Conservation (phyloP, 2,888 invertebrate species). For the Harpalus rufipes region DNA sequence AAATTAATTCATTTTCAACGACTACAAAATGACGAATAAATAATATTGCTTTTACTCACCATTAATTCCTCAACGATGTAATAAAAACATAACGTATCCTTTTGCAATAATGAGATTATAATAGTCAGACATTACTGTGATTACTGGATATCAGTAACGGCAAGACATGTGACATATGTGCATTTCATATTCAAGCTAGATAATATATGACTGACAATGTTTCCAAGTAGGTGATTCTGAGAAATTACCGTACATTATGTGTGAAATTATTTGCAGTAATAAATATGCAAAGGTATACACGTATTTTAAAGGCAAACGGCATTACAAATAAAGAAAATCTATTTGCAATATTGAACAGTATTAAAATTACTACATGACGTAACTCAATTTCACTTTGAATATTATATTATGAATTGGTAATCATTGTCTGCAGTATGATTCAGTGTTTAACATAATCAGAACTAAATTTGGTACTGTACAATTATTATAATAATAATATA, state of each 20-base stretch:
- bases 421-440: background rate
- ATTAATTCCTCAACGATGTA: background rate
- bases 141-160: background rate
- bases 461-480: too few relatives aligned
- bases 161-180: conserved; percentile 1
- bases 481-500: too few relatives aligned
- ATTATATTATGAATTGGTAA: background rate
- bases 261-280: conserved; percentile 46
- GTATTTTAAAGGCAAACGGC: conserved; percentile 21
- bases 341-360: conserved; percentile 19
- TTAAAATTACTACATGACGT: conserved; percentile 5
- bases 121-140: background rate
- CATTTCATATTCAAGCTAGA: conserved; percentile 11
- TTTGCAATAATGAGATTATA: background rate
- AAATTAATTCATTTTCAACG: background rate
- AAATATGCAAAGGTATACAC: conserved; percentile 25
- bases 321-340: conserved; percentile 34
- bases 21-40: background rate
- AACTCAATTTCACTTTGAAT: conserved; percentile 20
- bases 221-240: conserved; percentile 31
- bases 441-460: background rate
- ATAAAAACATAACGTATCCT: background rate
- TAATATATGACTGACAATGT: conserved; percentile 6
- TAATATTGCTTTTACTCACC: background rate
- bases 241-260: conserved; percentile 34